A percentile compares a stretch with the other conserved stretches of the same genome.
Conservation (phyloP, 2,797 vertebrate species). For the Anas capensis region DNA sequence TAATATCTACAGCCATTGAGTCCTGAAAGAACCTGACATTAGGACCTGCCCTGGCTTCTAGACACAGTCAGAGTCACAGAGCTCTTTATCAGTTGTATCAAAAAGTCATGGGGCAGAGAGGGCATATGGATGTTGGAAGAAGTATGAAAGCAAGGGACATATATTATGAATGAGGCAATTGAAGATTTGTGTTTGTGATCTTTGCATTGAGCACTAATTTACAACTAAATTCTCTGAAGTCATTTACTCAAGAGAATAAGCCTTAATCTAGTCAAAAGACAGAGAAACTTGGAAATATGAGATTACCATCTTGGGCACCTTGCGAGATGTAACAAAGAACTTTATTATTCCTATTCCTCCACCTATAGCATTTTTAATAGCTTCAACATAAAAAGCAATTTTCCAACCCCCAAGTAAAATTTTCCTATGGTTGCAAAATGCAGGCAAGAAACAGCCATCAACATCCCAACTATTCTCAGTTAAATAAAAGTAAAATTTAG, state of each 20-base stretch:
- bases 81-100: neutral
- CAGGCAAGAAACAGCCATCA: neutral
- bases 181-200: neutral
- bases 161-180: neutral
- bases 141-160: neutral
- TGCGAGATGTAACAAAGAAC: neutral
- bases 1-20: neutral
- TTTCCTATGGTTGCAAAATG: neutral
- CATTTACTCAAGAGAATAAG: neutral
- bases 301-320: neutral
- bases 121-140: neutral
- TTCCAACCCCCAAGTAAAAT: neutral
- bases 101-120: neutral
- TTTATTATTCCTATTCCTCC: neutral
- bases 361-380: neutral
- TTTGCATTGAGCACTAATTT: neutral
- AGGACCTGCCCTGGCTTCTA: neutral
- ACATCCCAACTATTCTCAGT: neutral
- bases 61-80: neutral
- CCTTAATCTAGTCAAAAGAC: neutral
- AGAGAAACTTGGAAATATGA: neutral
- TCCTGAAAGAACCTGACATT: neutral
- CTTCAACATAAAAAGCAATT: neutral
- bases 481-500: constrained; percentile 16
- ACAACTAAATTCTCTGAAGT: neutral